Base-by-base conservation (phyloP, 2,888 invertebrate species). In the Acanthosepion pharaonis region DNA sequence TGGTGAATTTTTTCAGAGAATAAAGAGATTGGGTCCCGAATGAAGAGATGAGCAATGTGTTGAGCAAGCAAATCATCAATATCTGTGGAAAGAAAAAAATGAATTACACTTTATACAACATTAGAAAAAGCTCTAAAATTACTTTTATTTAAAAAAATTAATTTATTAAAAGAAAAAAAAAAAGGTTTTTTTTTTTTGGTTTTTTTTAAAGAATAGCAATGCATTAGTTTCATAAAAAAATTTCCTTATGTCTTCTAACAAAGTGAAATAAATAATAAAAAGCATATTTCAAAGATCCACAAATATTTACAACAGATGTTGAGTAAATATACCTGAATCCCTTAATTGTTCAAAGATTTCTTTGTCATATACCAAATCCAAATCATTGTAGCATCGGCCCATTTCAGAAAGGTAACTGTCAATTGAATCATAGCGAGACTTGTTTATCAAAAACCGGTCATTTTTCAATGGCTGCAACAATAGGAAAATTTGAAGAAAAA, bases 31-130 rank as follows among this genome's bases (percentile, higher is more conserved):
- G 99, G 98, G 97, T 99, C 99, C 94, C 99, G 98, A 95, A 99
- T 99, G 97, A 99, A 99, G 95, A 99, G 98, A 98, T 99, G 99
- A 28, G 99, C 99, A 95, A 99, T 98, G 97, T 99, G 99, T 97
- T 99, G 98, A 5, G 99, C 99, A 96, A 99, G 98, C 95, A 99
- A 98, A 97, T 98, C 98, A 98, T 99, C 99, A 96, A 99, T 99
- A 96, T 98, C 97, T 97, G 95, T n/a, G 5, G 48, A 51, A 92
- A 18, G 20, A 49, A 51, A 49, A 49, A n/a, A 55, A 59, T 20
- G 23, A 59, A 59, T 59, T 15, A n/a, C 9, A 15, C 18, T 78
- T 28, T 11, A 28, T 64, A 28, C 6, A 64, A 64, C 8, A 28
- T 64, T 25, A 78, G 28, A 78, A 28, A 78, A 78, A 59, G 23